Percentiles rank a stretch among this genome's conserved stretches.
These are phyloP conservation scores for Ibidorhyncha struthersii DNA, from an alignment of 2,113 vertebrate species.

Conservation along the genomic window DNA sequence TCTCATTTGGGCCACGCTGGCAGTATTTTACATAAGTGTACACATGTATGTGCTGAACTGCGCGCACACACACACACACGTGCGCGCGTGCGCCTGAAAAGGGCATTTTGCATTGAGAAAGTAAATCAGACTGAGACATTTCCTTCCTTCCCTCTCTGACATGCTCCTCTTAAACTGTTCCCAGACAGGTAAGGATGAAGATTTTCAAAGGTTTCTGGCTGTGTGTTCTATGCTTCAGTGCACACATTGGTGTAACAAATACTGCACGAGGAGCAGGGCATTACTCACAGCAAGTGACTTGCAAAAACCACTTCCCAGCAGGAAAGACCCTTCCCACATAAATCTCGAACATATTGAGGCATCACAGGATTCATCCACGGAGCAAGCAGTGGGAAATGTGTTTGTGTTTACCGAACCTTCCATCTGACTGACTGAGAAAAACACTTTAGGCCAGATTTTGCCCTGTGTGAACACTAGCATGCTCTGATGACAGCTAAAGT, in stretches of 20 bases:
- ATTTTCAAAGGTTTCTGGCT: background rate
- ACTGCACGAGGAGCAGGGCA: background rate
- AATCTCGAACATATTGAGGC: background rate
- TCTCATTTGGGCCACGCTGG: background rate
- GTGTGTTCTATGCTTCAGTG: background rate
- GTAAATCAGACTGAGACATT: background rate
- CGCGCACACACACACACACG: no score
- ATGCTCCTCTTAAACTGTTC: background rate
- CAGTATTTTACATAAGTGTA: background rate
- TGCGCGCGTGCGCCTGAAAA: background rate
- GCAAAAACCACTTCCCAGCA: background rate
- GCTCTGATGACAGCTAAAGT: background rate
- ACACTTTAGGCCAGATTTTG: background rate
- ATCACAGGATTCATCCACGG: background rate
- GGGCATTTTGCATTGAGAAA: background rate
- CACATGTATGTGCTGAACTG: accelerated
- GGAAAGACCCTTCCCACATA: background rate
- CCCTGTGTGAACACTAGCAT: background rate
- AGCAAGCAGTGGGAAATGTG: background rate
- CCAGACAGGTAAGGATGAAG: background rate
- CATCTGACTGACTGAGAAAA: background rate
- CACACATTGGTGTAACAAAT: background rate
- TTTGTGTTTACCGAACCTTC: constrained; percentile 15
- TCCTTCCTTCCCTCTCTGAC: background rate
- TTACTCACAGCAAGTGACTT: background rate